Conservation (phyloP, 2,888 invertebrate genomes). For the Dryobota labecula region DNA sequence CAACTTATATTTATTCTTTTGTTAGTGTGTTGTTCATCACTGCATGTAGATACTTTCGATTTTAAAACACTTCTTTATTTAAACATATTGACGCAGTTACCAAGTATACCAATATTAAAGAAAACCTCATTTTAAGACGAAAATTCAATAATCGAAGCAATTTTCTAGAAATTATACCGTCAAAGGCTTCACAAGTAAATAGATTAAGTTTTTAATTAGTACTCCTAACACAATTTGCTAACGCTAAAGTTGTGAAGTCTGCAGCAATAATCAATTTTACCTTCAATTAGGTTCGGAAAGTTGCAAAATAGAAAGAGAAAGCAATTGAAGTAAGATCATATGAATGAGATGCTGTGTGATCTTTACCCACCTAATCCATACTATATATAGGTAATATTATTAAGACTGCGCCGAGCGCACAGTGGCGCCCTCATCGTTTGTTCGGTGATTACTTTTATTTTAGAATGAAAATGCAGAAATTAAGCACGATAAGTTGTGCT, state of each 20-base stretch:
- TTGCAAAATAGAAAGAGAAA: conserved; percentile 31
- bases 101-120: not conserved
- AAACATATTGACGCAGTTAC: not conserved
- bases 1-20: too few species aligned
- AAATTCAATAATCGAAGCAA: conserved; percentile 46
- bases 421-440: too few species aligned
- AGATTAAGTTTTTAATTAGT: conserved; percentile 58
- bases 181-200: conserved; percentile 50
- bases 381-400: too few species aligned
- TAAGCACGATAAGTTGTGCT: too few species aligned
- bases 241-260: conserved; percentile 43
- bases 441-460: too few species aligned
- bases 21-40: not conserved
- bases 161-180: conserved; percentile 46
- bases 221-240: conserved; percentile 53
- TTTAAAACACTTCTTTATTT: not conserved
- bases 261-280: conserved; percentile 51
- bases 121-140: conserved; percentile 34
- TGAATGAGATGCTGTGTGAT: conserved; percentile 21
- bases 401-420: too few species aligned
- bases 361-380: not conserved
- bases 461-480: too few species aligned
- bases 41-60: not conserved
- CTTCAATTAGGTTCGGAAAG: conserved; percentile 28
- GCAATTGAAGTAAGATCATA: conserved; percentile 23